Base-by-base conservation (phyloP, 1,140 invertebrate genomes). In the Zaprionus ornatus region DNA sequence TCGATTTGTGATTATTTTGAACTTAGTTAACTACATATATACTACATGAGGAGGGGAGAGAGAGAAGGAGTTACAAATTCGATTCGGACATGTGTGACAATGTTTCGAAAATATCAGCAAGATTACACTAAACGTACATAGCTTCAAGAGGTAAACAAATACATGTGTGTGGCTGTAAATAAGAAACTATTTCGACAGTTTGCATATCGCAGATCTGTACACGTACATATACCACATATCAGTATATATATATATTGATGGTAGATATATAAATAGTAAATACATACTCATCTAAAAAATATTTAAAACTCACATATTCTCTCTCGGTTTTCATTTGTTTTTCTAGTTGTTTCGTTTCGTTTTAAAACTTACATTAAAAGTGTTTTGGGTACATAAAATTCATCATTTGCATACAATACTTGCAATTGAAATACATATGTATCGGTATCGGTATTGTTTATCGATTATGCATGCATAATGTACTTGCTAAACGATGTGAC, bases 291-390 rank as follows among this genome's bases (percentile, higher is more conserved):
- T 25, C 25, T 35, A 64, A 75, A 63, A 67, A 29, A 50, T 40
- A 40, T 17, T n/a, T 68, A 45, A 64, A 68, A 74, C 54, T 74
- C 64, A 62, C 54, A 56, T 25, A 69, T 32, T 40, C 27, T 56
- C 23, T 50, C 57, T 29, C 42, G 48, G 21, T 25, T 64, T 25
- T 15, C 19, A 23, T 45, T 42, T 57, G 27, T 23, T 40, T 23
- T 27, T 52, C 57, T 52, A 54, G 57, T 62, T 64, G n/a, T 50
- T 48, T 61, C 45, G 29, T 50, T 37, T 74, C 52, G 50, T 63
- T 74, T 88, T 88, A 90, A 88, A 88, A 88, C 80, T 88, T 87
- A 87, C 83, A 72, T 83, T 88, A 80, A 88, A 83, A 88, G 50
- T 80, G 72, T 67, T 71, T 81, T 27, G 71, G 40, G 23, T 74